Evolutionary conservation across 30 jellyfish, hydroid and myxozoan species (phyloP).

Genomic region (Hydra vulgaris): DNA sequence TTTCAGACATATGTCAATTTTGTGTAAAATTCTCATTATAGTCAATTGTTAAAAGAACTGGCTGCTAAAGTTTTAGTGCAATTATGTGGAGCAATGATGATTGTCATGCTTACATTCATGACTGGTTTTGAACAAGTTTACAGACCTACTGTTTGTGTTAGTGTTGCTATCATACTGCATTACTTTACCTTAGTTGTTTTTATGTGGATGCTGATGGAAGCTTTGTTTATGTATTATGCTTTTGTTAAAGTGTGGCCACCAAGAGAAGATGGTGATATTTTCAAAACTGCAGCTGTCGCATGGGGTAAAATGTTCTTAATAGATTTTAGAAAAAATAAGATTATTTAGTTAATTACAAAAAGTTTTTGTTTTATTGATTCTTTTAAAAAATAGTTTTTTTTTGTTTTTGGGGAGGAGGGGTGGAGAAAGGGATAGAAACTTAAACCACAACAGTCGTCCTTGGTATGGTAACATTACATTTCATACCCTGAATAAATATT

Average conservation of each 20-base stretch:
- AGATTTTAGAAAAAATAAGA: no score
- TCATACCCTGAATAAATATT: no score
- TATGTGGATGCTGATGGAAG: slow-evolving; percentile 99
- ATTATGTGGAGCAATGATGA: slow-evolving; percentile 72
- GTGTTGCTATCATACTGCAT: slow-evolving; percentile 72
- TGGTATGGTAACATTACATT: no score
- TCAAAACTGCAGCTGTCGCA: slow-evolving; percentile 72
- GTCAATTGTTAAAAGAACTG: slow-evolving; percentile 82
- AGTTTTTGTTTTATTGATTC: no score
- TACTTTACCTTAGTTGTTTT: slow-evolving; percentile 83
- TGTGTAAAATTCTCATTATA: neutral
- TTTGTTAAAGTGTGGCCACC: slow-evolving; percentile 99
- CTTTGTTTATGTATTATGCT: slow-evolving; percentile 90
- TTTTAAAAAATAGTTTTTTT: no score
- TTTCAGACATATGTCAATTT: no score
- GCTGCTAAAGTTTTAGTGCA: slow-evolving; percentile 91
- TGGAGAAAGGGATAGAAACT: no score
- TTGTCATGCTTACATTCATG: slow-evolving; percentile 66
- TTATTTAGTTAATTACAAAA: no score
- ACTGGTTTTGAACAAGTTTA: slow-evolving; percentile 78
- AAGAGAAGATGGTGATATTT: slow-evolving; percentile 79
- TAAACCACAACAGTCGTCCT: no score
- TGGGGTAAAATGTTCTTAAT: slow-evolving; percentile 98
- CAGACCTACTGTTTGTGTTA: slow-evolving; percentile 60
- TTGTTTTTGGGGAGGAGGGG: no score